Evolutionary conservation across 2,888 invertebrate genomes (phyloP).

Genomic region (Pristionchus arcanus): DNA sequence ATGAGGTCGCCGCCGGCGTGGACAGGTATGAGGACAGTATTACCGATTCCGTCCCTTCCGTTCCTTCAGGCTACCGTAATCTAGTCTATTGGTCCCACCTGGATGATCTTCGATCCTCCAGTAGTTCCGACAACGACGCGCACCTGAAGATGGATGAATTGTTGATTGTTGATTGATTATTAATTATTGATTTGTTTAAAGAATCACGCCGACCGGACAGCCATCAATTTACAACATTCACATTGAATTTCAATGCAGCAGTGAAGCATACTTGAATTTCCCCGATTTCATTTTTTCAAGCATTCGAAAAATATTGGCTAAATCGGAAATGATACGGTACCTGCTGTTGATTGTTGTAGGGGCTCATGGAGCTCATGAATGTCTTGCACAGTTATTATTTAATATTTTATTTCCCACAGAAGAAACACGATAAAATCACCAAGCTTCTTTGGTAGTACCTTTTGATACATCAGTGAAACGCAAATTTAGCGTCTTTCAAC

Average conservation of each 20-base stretch:
- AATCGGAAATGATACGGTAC: no score
- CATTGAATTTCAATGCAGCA: neutral
- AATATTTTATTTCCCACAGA: no score
- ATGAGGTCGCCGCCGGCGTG: no score
- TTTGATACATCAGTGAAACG: neutral
- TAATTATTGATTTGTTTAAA: neutral
- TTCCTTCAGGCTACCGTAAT: neutral
- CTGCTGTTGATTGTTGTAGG: no score
- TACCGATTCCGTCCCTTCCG: no score
- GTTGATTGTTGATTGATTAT: neutral
- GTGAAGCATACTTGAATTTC: neutral
- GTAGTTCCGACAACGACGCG: conserved; percentile 42
- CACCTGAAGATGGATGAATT: neutral
- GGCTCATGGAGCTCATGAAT: no score
- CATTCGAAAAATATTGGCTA: neutral
- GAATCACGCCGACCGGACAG: neutral
- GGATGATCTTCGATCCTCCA: conserved; percentile 49
- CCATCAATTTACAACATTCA: neutral
- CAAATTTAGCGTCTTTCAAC: no score
- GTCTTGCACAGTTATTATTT: no score
- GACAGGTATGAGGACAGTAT: no score
- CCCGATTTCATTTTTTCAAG: neutral
- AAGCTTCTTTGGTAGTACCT: neutral
- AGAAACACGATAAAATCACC: neutral
- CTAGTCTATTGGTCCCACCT: neutral